These are phyloP conservation scores for Balanococcus diminutus DNA, from an alignment of 2,888 invertebrate genomes.

Conservation along the genomic window DNA sequence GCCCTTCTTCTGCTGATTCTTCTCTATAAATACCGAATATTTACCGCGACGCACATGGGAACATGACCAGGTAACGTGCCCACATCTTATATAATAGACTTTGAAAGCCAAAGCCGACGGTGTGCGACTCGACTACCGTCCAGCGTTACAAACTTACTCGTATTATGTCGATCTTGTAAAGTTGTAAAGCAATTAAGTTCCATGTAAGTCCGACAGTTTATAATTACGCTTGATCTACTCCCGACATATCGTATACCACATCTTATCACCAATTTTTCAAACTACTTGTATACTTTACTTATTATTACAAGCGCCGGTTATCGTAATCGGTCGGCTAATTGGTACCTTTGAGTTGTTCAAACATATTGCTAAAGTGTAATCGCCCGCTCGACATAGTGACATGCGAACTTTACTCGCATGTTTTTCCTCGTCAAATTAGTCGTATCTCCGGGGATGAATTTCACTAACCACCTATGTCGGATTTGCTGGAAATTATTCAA, in stretches of 20 bases:
- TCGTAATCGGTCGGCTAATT: background rate
- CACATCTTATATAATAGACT: background rate
- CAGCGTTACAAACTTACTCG: background rate
- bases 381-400: background rate
- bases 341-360: background rate
- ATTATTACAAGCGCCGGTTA: background rate
- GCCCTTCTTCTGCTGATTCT: background rate
- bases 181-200: background rate
- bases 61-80: slow-evolving; percentile 2
- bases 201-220: background rate
- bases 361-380: background rate
- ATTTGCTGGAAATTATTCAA: background rate
- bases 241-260: background rate
- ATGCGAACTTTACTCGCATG: background rate
- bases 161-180: background rate
- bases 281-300: background rate
- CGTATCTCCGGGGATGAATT: background rate
- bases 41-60: background rate
- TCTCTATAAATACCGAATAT: background rate
- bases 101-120: background rate
- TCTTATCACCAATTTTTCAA: slow-evolving; percentile 10
- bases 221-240: background rate
- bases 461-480: background rate
- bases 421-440: background rate
- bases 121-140: too few relatives aligned